Evolutionary conservation across 2,797 vertebrate genomes (phyloP).

Genomic region (Echiichthys vipera): DNA sequence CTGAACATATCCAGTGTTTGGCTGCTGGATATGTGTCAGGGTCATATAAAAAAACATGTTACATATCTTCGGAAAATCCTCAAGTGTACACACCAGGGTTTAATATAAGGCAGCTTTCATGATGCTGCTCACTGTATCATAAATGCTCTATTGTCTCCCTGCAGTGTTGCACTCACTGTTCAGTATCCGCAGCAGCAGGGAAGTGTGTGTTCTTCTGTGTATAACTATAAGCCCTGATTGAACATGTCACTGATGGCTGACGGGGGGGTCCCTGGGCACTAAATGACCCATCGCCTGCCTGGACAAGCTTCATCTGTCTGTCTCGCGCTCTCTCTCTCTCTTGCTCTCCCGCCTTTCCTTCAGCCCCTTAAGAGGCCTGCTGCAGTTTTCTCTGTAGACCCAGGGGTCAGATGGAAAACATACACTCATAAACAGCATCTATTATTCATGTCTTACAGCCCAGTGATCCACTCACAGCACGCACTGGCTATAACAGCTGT

Average conservation of each 20-base stretch:
- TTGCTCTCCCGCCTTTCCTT: slow-evolving; percentile 35
- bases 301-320: slow-evolving; percentile 80
- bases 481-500: slow-evolving; percentile 73
- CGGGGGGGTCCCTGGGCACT: slow-evolving; percentile 75
- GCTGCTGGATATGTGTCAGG: not conserved
- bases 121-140: slow-evolving; percentile 22
- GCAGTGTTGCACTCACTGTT: slow-evolving; percentile 39
- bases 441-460: slow-evolving; percentile 87
- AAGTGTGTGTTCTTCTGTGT: slow-evolving; percentile 53
- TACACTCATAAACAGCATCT: slow-evolving; percentile 91
- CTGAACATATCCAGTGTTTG: slow-evolving; percentile 27
- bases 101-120: slow-evolving; percentile 48
- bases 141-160: slow-evolving; percentile 48
- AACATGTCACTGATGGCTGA: slow-evolving; percentile 86
- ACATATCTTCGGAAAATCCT: slow-evolving; percentile 29
- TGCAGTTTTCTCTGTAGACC: slow-evolving; percentile 83
- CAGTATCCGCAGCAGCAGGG: slow-evolving; percentile 19
- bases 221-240: slow-evolving; percentile 78
- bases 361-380: slow-evolving; percentile 78
- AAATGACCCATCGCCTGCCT: slow-evolving; percentile 77
- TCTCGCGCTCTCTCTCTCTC: slow-evolving; percentile 26
- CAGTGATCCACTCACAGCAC: slow-evolving; percentile 77
- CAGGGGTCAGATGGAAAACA: slow-evolving; percentile 90
- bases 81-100: slow-evolving; percentile 14
- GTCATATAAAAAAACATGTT: slow-evolving; percentile 31